phyloP scores from a whole-genome alignment of 2,888 invertebrate genomes.

The Hypomecis atomaria region DNA sequence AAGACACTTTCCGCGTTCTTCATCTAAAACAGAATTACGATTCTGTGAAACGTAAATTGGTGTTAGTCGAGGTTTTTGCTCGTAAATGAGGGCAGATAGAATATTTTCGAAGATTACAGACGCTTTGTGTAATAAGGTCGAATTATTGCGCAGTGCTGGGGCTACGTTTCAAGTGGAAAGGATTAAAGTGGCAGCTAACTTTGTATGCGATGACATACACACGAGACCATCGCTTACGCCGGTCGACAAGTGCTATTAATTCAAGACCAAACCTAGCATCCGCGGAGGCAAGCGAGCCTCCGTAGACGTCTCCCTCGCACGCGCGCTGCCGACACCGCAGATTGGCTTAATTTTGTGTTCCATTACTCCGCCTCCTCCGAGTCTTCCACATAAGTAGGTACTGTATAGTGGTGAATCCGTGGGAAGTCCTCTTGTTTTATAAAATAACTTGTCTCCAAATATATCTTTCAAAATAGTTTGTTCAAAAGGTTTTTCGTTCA shows the following conservation, averaged over 20 bases:
- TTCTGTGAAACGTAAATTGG: background rate
- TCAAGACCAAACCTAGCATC: slow-evolving; percentile 42
- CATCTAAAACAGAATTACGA: background rate
- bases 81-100: slow-evolving; percentile 7
- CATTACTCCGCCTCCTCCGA: slow-evolving; percentile 27
- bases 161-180: slow-evolving; percentile 25
- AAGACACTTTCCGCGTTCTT: background rate
- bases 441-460: too few relatives aligned
- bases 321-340: slow-evolving; percentile 14
- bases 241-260: slow-evolving; percentile 42
- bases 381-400: slow-evolving; percentile 13
- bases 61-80: background rate
- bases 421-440: slow-evolving; percentile 5
- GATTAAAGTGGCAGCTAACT: slow-evolving; percentile 23
- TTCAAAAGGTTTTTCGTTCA: too few relatives aligned
- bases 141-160: slow-evolving; percentile 36
- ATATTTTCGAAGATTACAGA: slow-evolving; percentile 7
- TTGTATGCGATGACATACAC: slow-evolving; percentile 34
- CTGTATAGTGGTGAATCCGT: slow-evolving; percentile 10
- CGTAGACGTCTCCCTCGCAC: slow-evolving; percentile 40
- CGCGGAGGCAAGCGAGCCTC: slow-evolving; percentile 31
- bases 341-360: slow-evolving; percentile 28
- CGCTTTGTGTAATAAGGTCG: slow-evolving; percentile 13
- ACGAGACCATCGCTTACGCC: slow-evolving; percentile 24
- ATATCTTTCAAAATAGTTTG: too few relatives aligned